These are phyloP conservation scores for Sphaerodactylus townsendi DNA, from an alignment of 2,113 vertebrate species.

Conservation along the genomic window DNA sequence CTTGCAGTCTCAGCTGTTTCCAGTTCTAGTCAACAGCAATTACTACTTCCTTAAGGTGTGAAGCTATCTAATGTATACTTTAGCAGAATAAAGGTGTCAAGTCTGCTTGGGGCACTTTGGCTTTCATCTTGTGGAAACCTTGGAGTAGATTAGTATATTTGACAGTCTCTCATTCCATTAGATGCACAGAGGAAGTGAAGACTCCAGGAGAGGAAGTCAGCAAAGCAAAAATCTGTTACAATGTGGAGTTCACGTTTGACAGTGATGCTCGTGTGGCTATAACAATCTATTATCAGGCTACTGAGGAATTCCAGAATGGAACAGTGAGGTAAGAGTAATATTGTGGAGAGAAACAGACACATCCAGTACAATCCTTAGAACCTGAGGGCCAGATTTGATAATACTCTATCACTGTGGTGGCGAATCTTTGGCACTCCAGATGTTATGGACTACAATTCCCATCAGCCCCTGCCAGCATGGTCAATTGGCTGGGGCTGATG, in stretches of 20 bases:
- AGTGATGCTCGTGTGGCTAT: constrained; percentile 92
- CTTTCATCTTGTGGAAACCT: not conserved
- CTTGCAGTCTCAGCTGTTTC: not conserved
- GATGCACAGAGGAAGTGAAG: constrained; percentile 92
- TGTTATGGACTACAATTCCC: too few species aligned
- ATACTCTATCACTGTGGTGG: too few species aligned
- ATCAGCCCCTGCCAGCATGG: too few species aligned
- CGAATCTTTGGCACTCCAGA: too few species aligned
- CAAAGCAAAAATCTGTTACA: constrained; percentile 87
- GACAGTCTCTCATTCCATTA: constrained; percentile 49
- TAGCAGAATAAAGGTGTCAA: not conserved
- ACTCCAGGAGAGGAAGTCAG: constrained; percentile 80
- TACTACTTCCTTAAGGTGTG: not conserved
- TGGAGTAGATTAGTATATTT: not conserved
- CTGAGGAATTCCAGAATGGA: constrained; percentile 93
- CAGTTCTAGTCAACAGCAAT: not conserved
- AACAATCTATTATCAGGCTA: constrained; percentile 97
- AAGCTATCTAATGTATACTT: not conserved
- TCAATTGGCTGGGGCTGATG: too few species aligned
- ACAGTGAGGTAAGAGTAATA: constrained; percentile 83
- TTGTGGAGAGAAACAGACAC: not conserved
- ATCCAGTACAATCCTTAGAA: not conserved
- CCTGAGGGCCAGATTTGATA: not conserved
- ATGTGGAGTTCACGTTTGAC: constrained; percentile 96
- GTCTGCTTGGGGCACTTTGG: not conserved